Evolutionary conservation across 1,140 invertebrate species (phyloP), one percentile per base, ranked within the genome.

Genomic region (Trichonephila clavipes): DNA sequence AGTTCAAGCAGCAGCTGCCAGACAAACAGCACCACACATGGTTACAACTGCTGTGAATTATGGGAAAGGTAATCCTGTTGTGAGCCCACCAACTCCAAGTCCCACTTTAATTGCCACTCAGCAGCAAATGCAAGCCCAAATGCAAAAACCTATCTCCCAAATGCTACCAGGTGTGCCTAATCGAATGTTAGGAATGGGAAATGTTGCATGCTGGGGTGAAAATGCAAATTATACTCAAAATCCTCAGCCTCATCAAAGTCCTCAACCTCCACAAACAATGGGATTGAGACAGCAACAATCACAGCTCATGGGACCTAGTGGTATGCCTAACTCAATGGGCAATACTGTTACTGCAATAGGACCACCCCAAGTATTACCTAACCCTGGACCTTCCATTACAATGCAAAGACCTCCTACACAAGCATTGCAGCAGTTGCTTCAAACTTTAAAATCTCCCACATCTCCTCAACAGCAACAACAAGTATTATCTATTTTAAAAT

Each of bases 391-490:
- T 64, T 94, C 94, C 34, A 28, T 69, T 18, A 51, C 83, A 61
- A 83, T 94, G 90, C 95, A 94, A 62, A 94, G 91, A 34, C 94
- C 95, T 94, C 94, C 95, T 94, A 95, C 95, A 51, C 97, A 98
- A 95, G 98, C 98, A 58, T 96, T 99, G 62, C 98, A 99, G 94
- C 98, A 99, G 95, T 97, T 99, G 21, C 97, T 99, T 97, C 97
- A 97, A 90, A 98, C 98, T 66, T 96, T 99, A 51, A 97, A 98
- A 95, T 98, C 98, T 95, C 98, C 98, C 21, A 97, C 97, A 92
- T 97, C 97, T n/a, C 98, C 98, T 83, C 98, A 99, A 95, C 98
- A 99, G 95, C 98, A 99, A 95, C 97, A 98, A 95, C 98, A 99
- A 96, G 98, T 99, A 87, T 96, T 99, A 51, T 97, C 97, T 95